Percentiles rank a stretch among this genome's conserved stretches.
phyloP scores from a whole-genome alignment of 2,888 invertebrate genomes.

The Andrena hattorfiana region DNA sequence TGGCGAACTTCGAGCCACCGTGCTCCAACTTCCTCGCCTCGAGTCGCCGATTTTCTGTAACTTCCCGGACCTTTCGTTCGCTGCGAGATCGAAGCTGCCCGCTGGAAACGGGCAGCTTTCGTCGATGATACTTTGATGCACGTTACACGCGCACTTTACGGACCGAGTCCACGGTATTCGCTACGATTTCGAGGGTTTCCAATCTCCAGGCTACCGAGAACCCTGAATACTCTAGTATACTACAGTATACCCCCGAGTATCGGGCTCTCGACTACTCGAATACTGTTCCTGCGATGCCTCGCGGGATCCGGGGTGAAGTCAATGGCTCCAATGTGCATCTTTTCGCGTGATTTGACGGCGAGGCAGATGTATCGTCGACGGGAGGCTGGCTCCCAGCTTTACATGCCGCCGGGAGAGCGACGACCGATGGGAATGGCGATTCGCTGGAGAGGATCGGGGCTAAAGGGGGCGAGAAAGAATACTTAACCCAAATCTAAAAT shows the following conservation, averaged over 20 bases:
- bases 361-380: neutral
- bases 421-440: neutral
- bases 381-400: neutral
- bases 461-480: constrained; percentile 36
- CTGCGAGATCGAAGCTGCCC: neutral
- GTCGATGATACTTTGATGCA: neutral
- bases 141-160: neutral
- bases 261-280: too few relatives aligned
- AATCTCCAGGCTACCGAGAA: too few relatives aligned
- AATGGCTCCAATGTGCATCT: constrained; percentile 1
- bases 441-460: neutral
- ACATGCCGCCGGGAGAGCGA: neutral
- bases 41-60: constrained; percentile 40
- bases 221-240: too few relatives aligned
- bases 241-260: too few relatives aligned
- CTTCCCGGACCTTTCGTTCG: constrained; percentile 15
- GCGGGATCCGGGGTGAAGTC: too few relatives aligned
- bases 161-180: too few relatives aligned
- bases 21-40: constrained; percentile 2
- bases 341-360: constrained; percentile 11
- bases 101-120: neutral
- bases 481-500: constrained; percentile 69
- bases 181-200: too few relatives aligned
- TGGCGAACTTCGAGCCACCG: constrained; percentile 62
- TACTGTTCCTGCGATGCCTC: too few relatives aligned